phyloP scores from a whole-genome alignment of 2,113 vertebrate species.

The Calonectris borealis region DNA sequence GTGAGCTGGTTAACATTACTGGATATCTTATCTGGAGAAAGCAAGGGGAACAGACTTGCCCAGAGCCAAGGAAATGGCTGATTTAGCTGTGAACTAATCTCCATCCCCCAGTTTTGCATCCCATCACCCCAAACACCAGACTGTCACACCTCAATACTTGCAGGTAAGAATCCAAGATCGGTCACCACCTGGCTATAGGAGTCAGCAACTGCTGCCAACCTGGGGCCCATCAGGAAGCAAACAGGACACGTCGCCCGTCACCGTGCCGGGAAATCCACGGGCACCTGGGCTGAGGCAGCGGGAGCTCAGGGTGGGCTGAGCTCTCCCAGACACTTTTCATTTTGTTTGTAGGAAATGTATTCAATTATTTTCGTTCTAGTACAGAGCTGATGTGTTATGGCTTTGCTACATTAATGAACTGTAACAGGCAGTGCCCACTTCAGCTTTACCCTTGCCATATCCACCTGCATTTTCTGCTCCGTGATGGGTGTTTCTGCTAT shows the following conservation, averaged over 20 bases:
- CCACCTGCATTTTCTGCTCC: background rate
- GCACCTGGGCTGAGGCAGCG: background rate
- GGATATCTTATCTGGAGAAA: background rate
- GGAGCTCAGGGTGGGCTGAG: background rate
- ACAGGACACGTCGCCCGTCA: fast-evolving
- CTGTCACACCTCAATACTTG: too few species aligned
- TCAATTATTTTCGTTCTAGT: background rate
- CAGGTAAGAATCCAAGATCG: background rate
- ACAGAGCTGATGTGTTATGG: background rate
- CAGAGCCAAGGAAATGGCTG: background rate
- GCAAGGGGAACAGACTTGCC: too few species aligned
- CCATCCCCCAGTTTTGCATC: background rate
- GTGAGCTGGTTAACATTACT: background rate
- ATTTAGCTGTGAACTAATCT: background rate
- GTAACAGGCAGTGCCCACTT: background rate
- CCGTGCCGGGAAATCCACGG: fast-evolving
- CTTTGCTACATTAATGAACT: background rate
- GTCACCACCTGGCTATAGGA: background rate
- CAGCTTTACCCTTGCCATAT: background rate
- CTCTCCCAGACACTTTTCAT: background rate
- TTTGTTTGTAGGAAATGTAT: background rate
- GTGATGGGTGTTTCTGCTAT: background rate
- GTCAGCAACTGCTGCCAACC: background rate
- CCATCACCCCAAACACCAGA: background rate
- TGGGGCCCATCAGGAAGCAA: background rate